These are phyloP conservation scores for Chaetura pelagica DNA, from an alignment of 2,113 vertebrate genomes.

Conservation along the genomic window DNA sequence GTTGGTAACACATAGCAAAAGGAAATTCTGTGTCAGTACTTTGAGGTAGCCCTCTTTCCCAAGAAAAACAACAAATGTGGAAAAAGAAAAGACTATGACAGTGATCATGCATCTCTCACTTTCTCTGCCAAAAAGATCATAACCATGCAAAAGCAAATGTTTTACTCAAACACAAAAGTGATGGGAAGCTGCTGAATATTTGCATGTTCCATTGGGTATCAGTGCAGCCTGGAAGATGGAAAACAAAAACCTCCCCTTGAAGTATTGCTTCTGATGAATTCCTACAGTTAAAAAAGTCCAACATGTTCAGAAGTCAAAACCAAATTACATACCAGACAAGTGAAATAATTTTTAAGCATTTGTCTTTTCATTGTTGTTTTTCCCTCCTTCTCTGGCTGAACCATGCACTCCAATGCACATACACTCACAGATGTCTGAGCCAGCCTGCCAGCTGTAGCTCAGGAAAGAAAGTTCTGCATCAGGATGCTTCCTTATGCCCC, in stretches of 20 bases:
- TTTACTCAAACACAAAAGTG: constrained; percentile 5
- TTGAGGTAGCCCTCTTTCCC: background rate
- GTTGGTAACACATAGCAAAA: background rate
- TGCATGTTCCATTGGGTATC: background rate
- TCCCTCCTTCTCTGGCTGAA: background rate
- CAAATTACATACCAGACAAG: constrained; percentile 39
- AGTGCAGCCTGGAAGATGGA: background rate
- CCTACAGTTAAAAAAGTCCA: constrained; percentile 5
- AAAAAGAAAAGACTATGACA: background rate
- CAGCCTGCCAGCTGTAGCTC: constrained; percentile 10
- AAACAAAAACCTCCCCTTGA: background rate
- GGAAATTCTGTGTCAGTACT: background rate
- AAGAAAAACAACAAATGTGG: background rate
- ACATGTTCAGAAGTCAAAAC: constrained; percentile 4
- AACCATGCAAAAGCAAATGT: constrained; percentile 9
- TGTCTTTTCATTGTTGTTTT: constrained; percentile 22
- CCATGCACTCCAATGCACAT: background rate
- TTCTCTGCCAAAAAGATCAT: constrained; percentile 25
- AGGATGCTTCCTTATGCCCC: constrained; percentile 36
- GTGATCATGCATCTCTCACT: background rate
- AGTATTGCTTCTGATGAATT: background rate
- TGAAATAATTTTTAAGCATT: constrained; percentile 25
- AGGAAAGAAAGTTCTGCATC: constrained; percentile 37
- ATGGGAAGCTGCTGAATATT: constrained; percentile 12
- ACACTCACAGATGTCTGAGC: background rate